These are phyloP conservation scores for Rhyacophila evoluta DNA, from an alignment of 2,888 invertebrate species.

Conservation along the genomic window DNA sequence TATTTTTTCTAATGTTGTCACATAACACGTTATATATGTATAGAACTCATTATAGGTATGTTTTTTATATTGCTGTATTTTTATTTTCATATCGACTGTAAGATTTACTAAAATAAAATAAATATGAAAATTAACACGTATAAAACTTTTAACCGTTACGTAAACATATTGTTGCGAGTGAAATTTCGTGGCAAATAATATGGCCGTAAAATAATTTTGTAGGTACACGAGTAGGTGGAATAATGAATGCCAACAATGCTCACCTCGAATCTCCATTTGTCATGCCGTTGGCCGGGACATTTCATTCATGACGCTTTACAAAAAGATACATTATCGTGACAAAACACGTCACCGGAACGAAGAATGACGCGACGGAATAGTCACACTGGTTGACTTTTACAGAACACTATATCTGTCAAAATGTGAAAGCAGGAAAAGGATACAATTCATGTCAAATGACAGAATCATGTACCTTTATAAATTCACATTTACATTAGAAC, in stretches of 20 bases:
- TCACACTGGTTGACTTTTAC: slow-evolving; percentile 46
- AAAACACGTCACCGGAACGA: slow-evolving; percentile 44
- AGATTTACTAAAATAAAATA: too few relatives aligned
- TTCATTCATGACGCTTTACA: slow-evolving; percentile 47
- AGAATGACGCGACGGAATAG: slow-evolving; percentile 7
- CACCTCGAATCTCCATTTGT: slow-evolving; percentile 42
- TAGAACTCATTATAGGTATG: too few relatives aligned
- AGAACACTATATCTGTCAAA: slow-evolving; percentile 41
- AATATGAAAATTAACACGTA: too few relatives aligned
- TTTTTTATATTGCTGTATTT: too few relatives aligned
- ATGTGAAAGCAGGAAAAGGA: slow-evolving; percentile 25
- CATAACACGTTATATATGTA: too few relatives aligned
- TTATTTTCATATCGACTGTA: too few relatives aligned
- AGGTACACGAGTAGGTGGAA: slow-evolving; percentile 11
- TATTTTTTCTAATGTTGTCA: too few relatives aligned
- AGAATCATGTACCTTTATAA: neutral
- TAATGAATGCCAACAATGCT: slow-evolving; percentile 32
- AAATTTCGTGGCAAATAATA: too few relatives aligned
- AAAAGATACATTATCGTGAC: slow-evolving; percentile 49
- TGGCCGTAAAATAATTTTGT: neutral
- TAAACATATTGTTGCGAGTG: too few relatives aligned
- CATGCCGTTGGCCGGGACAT: slow-evolving; percentile 32
- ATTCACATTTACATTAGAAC: neutral
- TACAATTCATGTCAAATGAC: slow-evolving; percentile 19
- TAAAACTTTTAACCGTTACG: too few relatives aligned